Evolutionary conservation across 1,140 invertebrate genomes (phyloP).

Genomic region (Agrypnia vestita): DNA sequence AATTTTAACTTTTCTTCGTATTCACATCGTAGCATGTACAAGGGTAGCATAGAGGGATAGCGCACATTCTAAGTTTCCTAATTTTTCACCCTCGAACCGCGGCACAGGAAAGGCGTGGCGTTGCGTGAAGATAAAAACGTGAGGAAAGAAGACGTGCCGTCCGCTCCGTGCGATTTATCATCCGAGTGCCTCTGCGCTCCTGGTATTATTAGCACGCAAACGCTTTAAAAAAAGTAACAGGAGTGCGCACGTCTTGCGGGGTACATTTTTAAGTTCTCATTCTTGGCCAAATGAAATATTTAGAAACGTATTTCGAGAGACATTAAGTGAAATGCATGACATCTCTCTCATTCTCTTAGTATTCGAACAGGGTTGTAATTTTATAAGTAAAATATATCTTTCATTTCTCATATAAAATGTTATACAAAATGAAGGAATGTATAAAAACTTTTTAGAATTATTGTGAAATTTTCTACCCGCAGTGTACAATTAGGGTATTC

Average conservation of each 20-base stretch:
- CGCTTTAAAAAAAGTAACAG: slow-evolving; percentile 4
- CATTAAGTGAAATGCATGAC: neutral
- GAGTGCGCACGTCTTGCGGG: slow-evolving; percentile 2
- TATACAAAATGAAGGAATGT: too few relatives aligned
- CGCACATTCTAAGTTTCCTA: slow-evolving; percentile 53
- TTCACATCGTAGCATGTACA: too few relatives aligned
- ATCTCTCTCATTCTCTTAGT: too few relatives aligned
- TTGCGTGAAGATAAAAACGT: slow-evolving; percentile 55
- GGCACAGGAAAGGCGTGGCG: slow-evolving; percentile 6
- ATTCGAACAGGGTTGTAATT: too few relatives aligned
- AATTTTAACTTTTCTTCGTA: neutral
- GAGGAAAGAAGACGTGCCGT: slow-evolving; percentile 56
- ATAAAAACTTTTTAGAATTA: too few relatives aligned
- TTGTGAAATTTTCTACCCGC: too few relatives aligned
- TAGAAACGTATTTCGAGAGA: neutral
- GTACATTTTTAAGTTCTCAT: slow-evolving; percentile 15
- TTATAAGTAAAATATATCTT: too few relatives aligned
- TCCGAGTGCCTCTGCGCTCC: slow-evolving; percentile 31
- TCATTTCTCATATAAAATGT: too few relatives aligned
- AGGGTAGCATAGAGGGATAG: slow-evolving; percentile 23
- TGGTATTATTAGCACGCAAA: slow-evolving; percentile 50
- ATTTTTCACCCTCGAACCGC: slow-evolving; percentile 53
- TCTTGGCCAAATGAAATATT: neutral
- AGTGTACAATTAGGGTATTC: too few relatives aligned
- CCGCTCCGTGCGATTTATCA: slow-evolving; percentile 53